Percentiles rank a stretch among this genome's conserved stretches.
Evolutionary conservation across 2,113 vertebrate genomes (phyloP).

Genomic region (Peucedramus taeniatus): DNA sequence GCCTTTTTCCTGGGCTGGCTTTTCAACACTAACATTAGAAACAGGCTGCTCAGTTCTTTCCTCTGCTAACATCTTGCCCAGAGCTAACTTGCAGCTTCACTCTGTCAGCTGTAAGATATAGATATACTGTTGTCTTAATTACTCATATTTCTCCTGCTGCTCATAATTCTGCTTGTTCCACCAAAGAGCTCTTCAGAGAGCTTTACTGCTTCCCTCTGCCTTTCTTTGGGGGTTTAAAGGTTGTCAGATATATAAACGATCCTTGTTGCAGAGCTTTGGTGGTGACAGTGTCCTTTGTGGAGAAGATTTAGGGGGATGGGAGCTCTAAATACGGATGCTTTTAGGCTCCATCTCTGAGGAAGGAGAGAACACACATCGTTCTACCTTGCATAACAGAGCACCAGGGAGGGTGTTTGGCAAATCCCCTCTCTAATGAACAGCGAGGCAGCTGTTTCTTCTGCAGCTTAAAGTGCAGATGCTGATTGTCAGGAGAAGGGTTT

Average conservation of each 20-base stretch:
- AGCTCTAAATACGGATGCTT: not conserved
- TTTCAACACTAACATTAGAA: conserved; percentile 45
- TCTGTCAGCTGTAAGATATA: conserved; percentile 57
- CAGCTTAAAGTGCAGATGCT: conserved; percentile 1
- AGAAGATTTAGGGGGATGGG: conserved; percentile 44
- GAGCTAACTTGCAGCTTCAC: conserved; percentile 45
- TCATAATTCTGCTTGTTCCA: conserved; percentile 59
- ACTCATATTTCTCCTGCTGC: conserved; percentile 59
- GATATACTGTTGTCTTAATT: conserved; percentile 70
- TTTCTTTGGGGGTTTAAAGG: conserved; percentile 57
- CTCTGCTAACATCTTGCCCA: conserved; percentile 51
- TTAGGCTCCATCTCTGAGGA: not conserved
- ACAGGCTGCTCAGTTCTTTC: conserved; percentile 28
- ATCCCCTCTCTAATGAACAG: conserved; percentile 25
- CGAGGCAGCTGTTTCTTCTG: conserved; percentile 14
- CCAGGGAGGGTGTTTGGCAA: conserved; percentile 19
- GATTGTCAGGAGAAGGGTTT: not conserved
- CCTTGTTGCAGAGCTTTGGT: conserved; percentile 35
- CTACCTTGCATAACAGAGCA: conserved; percentile 6
- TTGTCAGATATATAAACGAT: conserved; percentile 54
- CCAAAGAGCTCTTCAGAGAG: conserved; percentile 60
- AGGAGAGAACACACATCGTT: not conserved
- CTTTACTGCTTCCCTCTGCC: conserved; percentile 7
- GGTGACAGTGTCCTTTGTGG: conserved; percentile 44
- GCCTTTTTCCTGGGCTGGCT: conserved; percentile 36